A percentile compares a stretch with the other conserved stretches of the same genome.
Evolutionary conservation across 1,140 invertebrate species (phyloP).

Genomic region (Lordiphosa clarofinis): DNA sequence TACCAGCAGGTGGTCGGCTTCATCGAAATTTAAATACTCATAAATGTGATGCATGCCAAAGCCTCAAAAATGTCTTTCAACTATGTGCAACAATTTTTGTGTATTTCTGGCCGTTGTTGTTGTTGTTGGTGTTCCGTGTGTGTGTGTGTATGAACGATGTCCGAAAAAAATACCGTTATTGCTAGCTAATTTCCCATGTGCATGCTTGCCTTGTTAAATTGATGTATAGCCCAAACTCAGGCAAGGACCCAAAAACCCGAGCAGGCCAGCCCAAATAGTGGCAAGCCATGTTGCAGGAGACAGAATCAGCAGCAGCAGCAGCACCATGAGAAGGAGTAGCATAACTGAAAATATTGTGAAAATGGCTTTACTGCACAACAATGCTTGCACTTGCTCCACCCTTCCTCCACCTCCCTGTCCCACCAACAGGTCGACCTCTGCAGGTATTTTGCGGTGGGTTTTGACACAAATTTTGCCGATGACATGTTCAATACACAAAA

Average conservation of each 20-base stretch:
- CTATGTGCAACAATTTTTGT: no score
- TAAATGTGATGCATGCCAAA: no score
- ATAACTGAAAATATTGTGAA: slow-evolving; percentile 67
- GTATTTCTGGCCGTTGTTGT: no score
- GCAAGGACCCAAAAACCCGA: slow-evolving; percentile 19
- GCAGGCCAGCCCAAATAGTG: slow-evolving; percentile 23
- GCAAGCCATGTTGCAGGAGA: slow-evolving; percentile 41
- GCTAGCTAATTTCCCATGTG: slow-evolving; percentile 72
- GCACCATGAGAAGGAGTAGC: slow-evolving; percentile 7
- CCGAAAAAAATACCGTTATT: slow-evolving; percentile 46
- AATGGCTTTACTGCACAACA: slow-evolving; percentile 56
- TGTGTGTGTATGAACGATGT: no score
- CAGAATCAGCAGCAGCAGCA: background rate
- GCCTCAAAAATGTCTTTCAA: no score
- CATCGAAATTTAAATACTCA: no score
- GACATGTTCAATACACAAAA: slow-evolving; percentile 76
- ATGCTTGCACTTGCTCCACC: slow-evolving; percentile 32
- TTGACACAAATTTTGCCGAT: slow-evolving; percentile 73
- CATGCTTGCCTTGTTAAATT: slow-evolving; percentile 75
- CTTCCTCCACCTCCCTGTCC: background rate
- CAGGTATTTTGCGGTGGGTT: slow-evolving; percentile 52
- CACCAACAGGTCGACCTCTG: background rate
- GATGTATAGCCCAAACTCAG: slow-evolving; percentile 52
- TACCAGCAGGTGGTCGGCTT: no score
- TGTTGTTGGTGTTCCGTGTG: no score